Base-by-base conservation (phyloP, 2,797 vertebrate genomes). In the Ptychobarbus kaznakovi region DNA sequence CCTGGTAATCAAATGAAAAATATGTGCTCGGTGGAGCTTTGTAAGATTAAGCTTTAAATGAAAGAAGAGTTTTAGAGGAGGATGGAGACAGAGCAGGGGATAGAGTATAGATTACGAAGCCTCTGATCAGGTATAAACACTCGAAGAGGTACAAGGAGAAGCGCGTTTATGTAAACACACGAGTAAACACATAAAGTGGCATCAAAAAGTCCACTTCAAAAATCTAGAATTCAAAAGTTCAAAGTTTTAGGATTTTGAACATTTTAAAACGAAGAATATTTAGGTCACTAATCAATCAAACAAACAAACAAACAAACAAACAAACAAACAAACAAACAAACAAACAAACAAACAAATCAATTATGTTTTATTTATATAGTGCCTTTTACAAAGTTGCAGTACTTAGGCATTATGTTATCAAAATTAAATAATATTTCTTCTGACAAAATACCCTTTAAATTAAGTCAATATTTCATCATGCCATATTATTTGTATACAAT, bases 1-100 rank as follows among this genome's bases (percentile, higher is more conserved):
- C 81, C 85, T 87, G 92, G 91, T 92, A 95, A 93, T 94, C 91
- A 91, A 92, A 92, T 92, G 86, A 91, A 91, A 93, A 92, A 91
- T 91, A 90, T 83, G 81, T 81, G 85, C 84, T 86, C 83, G 85
- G 65, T 87, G 83, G 63, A 82, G 40, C 77, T 87, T 80, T 87
- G 68, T 61, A 63, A 92, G 91, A 93, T 94, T 92, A 93, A 86
- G 82, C 56, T 4, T 82, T 75, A 85, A 92, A 92, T 92, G 91
- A 91, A 92, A 93, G 89, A 85, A 76, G 84, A 83, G 81, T 91
- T 90, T 90, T 87, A 89, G 83, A 94, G 89, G 90, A 92, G 87
- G 91, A 92, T 91, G 76, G 89, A 90, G 90, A 91, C 13, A 85
- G 82, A 86, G 89, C 92, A 86, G 90, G 91, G 91, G 84, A 88